Evolutionary conservation across 1,140 invertebrate genomes (phyloP), one percentile per base, ranked within the genome.

Genomic region (Linepithema humile): DNA sequence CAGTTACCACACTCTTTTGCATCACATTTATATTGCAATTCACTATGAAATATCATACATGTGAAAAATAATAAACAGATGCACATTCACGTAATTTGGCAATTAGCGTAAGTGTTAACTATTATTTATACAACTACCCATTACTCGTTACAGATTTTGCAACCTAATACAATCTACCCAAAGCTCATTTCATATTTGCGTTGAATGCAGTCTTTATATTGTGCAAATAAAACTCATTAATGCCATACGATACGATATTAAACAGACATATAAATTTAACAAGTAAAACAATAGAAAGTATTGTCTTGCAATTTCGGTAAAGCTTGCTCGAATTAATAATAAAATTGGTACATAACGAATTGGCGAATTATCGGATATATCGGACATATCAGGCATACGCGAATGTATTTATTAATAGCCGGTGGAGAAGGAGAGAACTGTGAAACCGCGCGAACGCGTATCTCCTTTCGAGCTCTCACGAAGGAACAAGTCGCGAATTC

Each of bases 401-500:
- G n/a, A 67, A 32, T 20, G 32, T 26, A 50, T n/a, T n/a, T n/a
- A n/a, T n/a, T n/a, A n/a, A n/a, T 53, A 67, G 35, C 59, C 53
- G 35, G 10, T 15, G 15, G 9, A 20, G 6, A 48, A 77, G 43
- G 45, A 12, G 55, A 45, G 55, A 62, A 75, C 32, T 26, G 55
- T 64, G 53, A 73, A 73, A 73, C 55, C 78, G 43, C 59, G 45
- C 67, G 65, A 70, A 86, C 67, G 73, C 74, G 40, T 70, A 88
- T 80, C 73, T 83, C 29, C 82, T 84, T 87, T 57, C 70, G 80
- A 43, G 23, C 77, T 82, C 69, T 72, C 65, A n/a, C 53, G 23
- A 67, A 55, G 12, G 59, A 70, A 17, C 50, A 43, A 67, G 57
- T 53, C 45, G 45, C 26, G 55, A 62, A 85, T 88, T 88, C 83